These are phyloP conservation scores for Nyleta sp. DNA, from an alignment of 2,888 invertebrate species.

Conservation along the genomic window DNA sequence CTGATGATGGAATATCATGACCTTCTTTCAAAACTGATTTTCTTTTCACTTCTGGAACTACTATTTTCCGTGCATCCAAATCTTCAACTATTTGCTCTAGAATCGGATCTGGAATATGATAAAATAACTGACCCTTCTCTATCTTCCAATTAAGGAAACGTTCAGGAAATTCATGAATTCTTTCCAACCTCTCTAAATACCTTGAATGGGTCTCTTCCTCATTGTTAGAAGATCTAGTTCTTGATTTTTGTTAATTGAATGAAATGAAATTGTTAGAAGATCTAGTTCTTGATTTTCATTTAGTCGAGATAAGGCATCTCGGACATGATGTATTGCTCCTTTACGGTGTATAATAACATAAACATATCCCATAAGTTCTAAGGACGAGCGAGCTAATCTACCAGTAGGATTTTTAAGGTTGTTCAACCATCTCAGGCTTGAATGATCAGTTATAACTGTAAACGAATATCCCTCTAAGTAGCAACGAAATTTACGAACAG, in stretches of 20 bases:
- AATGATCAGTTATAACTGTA: constrained; percentile 12
- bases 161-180: not conserved
- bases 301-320: constrained; percentile 11
- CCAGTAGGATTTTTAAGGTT: constrained; percentile 10
- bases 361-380: constrained; percentile 3
- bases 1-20: not conserved
- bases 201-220: not conserved
- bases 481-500: constrained; percentile 3
- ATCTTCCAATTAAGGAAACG: not conserved
- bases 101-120: constrained; percentile 1
- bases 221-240: too few relatives aligned
- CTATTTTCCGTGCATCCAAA: constrained; percentile 18
- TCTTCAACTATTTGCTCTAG: constrained; percentile 5
- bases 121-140: not conserved
- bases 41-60: not conserved
- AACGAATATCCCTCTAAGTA: constrained; percentile 7
- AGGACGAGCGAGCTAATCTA: not conserved
- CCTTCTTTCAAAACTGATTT: not conserved
- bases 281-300: not conserved
- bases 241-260: too few relatives aligned
- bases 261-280: too few relatives aligned
- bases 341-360: constrained; percentile 10
- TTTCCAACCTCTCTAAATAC: not conserved
- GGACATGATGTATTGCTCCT: constrained; percentile 14
- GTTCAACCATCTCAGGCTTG: constrained; percentile 6